Evolutionary conservation across 2,113 vertebrate genomes (phyloP), one percentile per base, ranked within the genome.

Genomic region (Pholis gunnellus): DNA sequence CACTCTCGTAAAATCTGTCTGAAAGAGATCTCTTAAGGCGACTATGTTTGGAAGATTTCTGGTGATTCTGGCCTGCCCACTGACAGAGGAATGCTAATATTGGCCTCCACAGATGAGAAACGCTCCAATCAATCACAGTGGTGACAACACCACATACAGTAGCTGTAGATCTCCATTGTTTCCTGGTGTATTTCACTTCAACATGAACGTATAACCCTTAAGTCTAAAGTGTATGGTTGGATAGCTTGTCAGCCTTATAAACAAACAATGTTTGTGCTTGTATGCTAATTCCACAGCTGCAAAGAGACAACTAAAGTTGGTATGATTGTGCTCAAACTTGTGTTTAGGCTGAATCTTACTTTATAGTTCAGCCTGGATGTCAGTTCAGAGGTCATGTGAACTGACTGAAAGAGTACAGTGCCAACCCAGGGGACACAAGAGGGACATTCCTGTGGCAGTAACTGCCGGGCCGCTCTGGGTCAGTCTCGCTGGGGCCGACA

Each of bases 331-430:
- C 67, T 76, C 9, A 36, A 71, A 64, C 27, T 75, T 72, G 50
- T 71, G 57, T 65, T 87, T 67, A 59, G 69, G 66, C 22, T 52
- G 57, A 4, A n/a, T 82, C 72, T 78, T 63, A 56, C 48, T 79
- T 56, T 34, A 79, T 44, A 68, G 63, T 64, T 72, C 61, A 65
- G 64, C 65, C 68, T 72, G 22, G n/a, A 38, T 69, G 70, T 79
- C 67, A 52, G 69, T 72, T 75, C 81, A 79, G 69, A 89, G 93
- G 89, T 92, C 90, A 91, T 94, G 93, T 91, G 94, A 95, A 94
- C 79, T 56, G 72, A 90, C 73, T 73, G n/a, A 73, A 89, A 70
- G 76, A 81, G 84, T 57, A 84, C 86, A 89, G 82, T 82, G 88
- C 83, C 61, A 79, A 71, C 79, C 84, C 89, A 54, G 60, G 86